phyloP scores from a whole-genome alignment of 2,888 invertebrate species.

The Drosophila aldrichi region DNA sequence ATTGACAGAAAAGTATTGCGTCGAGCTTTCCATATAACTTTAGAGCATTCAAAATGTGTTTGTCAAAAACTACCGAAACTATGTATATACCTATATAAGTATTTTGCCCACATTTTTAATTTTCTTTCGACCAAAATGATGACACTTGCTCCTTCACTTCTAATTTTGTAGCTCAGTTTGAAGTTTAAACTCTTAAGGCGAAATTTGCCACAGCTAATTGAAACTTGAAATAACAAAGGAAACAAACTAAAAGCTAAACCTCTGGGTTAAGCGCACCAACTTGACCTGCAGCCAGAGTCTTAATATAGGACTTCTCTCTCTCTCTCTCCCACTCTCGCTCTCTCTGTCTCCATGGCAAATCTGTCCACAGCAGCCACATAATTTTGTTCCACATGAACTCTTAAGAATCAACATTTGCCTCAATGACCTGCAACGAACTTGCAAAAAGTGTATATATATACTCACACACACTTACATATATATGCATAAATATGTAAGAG shows the following conservation, averaged over 20 bases:
- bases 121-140: neutral
- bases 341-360: neutral
- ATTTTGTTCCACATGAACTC: slow-evolving; percentile 74
- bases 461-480: neutral
- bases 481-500: neutral
- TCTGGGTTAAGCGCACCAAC: slow-evolving; percentile 3
- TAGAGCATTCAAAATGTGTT: neutral
- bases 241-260: slow-evolving; percentile 28
- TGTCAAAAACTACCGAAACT: neutral
- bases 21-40: neutral
- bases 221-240: slow-evolving; percentile 43
- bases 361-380: slow-evolving; percentile 50
- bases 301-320: neutral
- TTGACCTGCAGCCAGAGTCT: neutral
- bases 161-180: slow-evolving; percentile 7
- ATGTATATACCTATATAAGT: neutral
- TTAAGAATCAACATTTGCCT: slow-evolving; percentile 65
- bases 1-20: too few species aligned
- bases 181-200: slow-evolving; percentile 8
- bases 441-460: slow-evolving; percentile 7
- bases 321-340: neutral
- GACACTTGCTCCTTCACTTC: slow-evolving; percentile 2
- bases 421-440: slow-evolving; percentile 61
- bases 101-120: neutral
- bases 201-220: slow-evolving; percentile 48